Evolutionary conservation across 2,797 vertebrate species (phyloP).

Genomic region (Gobio occitaniae): DNA sequence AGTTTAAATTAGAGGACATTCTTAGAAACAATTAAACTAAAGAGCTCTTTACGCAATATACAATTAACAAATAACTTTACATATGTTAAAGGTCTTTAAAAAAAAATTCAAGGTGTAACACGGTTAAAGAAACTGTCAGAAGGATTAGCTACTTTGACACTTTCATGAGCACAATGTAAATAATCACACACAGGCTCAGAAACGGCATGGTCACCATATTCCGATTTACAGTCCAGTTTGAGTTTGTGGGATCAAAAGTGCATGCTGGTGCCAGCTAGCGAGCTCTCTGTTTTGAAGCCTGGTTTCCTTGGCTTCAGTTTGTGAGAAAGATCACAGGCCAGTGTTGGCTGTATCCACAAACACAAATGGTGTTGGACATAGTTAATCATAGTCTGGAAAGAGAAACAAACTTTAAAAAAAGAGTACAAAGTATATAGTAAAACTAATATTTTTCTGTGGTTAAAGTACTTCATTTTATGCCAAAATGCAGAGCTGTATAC

Average conservation of each 20-base stretch:
- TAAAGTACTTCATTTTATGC: not conserved
- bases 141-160: not conserved
- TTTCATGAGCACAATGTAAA: not conserved
- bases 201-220: not conserved
- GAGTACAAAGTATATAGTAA: not conserved
- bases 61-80: too few relatives aligned
- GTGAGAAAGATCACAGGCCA: slow-evolving; percentile 22
- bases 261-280: not conserved
- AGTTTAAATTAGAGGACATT: too few relatives aligned
- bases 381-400: not conserved
- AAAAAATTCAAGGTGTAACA: not conserved
- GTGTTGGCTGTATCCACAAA: slow-evolving; percentile 16
- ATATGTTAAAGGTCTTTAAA: too few relatives aligned
- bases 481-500: not conserved
- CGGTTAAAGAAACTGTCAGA: not conserved
- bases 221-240: not conserved
- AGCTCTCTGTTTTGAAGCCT: not conserved
- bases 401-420: not conserved
- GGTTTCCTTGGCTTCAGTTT: not conserved
- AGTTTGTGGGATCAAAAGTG: slow-evolving; percentile 2
- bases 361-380: slow-evolving; percentile 20
- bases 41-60: not conserved
- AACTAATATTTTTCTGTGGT: not conserved
- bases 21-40: not conserved
- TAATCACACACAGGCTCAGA: not conserved